These are phyloP conservation scores for Pithys albifrons DNA, from an alignment of 2,113 vertebrate genomes.

Conservation along the genomic window DNA sequence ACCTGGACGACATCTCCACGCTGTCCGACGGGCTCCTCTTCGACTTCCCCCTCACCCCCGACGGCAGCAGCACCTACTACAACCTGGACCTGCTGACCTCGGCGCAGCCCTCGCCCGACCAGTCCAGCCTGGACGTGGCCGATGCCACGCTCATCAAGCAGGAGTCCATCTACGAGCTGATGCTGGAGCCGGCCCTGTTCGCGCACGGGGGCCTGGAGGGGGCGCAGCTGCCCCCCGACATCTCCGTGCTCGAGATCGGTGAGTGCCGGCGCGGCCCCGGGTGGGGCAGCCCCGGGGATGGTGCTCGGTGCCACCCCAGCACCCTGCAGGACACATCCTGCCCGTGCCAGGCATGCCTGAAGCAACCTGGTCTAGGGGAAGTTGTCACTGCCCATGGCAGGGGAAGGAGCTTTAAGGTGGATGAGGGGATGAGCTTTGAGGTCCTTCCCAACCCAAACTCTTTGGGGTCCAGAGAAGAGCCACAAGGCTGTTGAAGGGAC, in stretches of 20 bases:
- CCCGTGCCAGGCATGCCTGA: fast-evolving
- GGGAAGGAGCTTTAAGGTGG: not conserved
- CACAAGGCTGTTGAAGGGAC: too few relatives aligned
- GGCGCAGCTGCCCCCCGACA: conserved; percentile 64
- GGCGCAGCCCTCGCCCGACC: conserved; percentile 84
- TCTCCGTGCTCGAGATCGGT: conserved; percentile 85
- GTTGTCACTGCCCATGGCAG: not conserved
- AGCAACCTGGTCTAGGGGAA: not conserved
- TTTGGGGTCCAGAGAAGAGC: too few relatives aligned
- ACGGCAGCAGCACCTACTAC: conserved; percentile 79
- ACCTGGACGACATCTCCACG: conserved; percentile 84
- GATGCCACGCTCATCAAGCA: conserved; percentile 81
- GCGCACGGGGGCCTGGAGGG: conserved; percentile 40
- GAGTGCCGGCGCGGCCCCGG: not conserved
- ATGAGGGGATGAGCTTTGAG: not conserved
- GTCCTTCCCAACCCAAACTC: not conserved
- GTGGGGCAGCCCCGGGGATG: fast-evolving
- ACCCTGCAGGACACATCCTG: not conserved
- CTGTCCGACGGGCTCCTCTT: conserved; percentile 86
- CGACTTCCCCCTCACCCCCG: conserved; percentile 86
- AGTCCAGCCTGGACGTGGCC: conserved; percentile 80
- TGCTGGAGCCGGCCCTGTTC: conserved; percentile 81
- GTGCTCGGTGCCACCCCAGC: not conserved
- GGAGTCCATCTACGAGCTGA: conserved; percentile 81
- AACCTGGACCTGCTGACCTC: conserved; percentile 84